Conservation (phyloP, 23 tunicate species). For the Oikopleura vanhoeffeni region DNA sequence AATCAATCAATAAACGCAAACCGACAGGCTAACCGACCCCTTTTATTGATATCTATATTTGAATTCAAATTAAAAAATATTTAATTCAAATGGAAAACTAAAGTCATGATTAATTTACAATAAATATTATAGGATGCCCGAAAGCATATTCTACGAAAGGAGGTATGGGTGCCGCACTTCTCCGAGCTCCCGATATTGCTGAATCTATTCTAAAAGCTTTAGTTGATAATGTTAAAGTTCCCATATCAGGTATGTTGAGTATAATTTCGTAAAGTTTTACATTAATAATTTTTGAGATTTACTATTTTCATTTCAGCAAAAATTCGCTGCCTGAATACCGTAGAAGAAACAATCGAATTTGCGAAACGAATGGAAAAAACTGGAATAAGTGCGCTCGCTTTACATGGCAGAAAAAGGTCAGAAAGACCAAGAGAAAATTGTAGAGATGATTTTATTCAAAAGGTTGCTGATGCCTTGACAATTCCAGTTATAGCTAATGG, state of each 20-base stretch:
- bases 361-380: conserved; percentile 70
- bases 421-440: conserved; percentile 64
- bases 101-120: no score
- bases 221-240: conserved; percentile 40
- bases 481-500: conserved; percentile 89
- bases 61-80: no score
- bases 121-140: no score
- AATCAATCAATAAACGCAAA: no score
- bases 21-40: no score
- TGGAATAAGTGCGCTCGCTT: conserved; percentile 74
- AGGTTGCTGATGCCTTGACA: conserved; percentile 35
- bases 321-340: neutral
- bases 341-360: conserved; percentile 50
- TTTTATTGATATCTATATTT: no score
- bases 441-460: conserved; percentile 27
- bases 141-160: conserved; percentile 98
- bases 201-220: conserved; percentile 43
- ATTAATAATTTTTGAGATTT: neutral
- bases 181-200: conserved; percentile 37
- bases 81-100: no score
- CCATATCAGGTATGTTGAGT: conserved; percentile 71
- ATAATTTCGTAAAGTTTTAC: conserved; percentile 32
- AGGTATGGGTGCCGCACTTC: conserved; percentile 93
- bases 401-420: conserved; percentile 52
- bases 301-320: conserved; percentile 22